Base-by-base conservation (phyloP, 2,888 invertebrate genomes). In the Mesoligia furuncula region DNA sequence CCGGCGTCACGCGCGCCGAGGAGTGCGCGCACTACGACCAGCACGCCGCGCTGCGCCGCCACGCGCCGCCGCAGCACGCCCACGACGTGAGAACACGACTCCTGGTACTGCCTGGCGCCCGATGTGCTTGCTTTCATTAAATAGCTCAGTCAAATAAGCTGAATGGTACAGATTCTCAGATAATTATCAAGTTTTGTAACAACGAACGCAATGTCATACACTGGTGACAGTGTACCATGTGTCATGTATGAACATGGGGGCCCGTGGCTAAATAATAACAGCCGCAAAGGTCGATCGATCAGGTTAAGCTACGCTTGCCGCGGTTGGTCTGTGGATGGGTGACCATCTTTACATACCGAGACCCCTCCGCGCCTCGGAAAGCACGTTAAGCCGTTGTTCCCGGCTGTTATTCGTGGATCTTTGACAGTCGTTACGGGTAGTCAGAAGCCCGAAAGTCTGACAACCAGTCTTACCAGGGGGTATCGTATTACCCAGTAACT, bases 1-100 rank as follows among this genome's bases (percentile, higher is more conserved):
- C 99, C 88, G 99, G 99, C 45, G 97, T 99, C 61, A 98, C 98
- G 5, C 97, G 98, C 65, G 69, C 84, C 39, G 85, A 85, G 84
- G 85, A 85, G 86, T 86, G 85, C 80, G 86, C 86, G 80, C 85
- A 85, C 85, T 61, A 85, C 86, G 85, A 85, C 80, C 85, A 85
- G 84, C 97, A 98, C 96, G 97, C 98, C 76, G 97, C 97, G 90
- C 97, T 87, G 45, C 97, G 98, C 88, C 77, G 86, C 65, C 85
- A 80, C 71, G 64, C 69, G 81, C 75, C 97, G 65, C 91, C 70
- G 39, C 31, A 1, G 67, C 77, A 68, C 74, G 13, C 36, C 3
- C 94, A 95, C 90, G 96, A 97, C 97, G 93, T 98, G 98, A 93
- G 98, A 76, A 97, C 90, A 87, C 91, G 91, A 81, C 77, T 87